Evolutionary conservation across 1,140 invertebrate species (phyloP).

Genomic region (Brachionus rubens): DNA sequence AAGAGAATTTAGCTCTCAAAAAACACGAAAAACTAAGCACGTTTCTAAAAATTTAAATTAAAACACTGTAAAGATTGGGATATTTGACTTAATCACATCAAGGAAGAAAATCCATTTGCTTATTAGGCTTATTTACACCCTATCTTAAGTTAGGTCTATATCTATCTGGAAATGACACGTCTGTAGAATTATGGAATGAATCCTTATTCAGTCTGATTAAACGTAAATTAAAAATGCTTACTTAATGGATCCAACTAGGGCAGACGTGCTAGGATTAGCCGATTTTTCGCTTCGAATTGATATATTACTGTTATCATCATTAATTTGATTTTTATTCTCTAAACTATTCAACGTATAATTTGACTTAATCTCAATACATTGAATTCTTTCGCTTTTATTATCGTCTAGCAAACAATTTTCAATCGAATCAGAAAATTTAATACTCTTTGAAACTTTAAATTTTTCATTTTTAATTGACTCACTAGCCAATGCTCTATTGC

Average conservation of each 20-base stretch:
- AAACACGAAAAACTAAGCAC: too few species aligned
- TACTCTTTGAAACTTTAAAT: constrained; percentile 6
- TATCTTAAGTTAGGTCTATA: too few species aligned
- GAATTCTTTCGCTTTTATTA: not conserved
- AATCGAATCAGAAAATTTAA: constrained; percentile 21
- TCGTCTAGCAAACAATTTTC: not conserved
- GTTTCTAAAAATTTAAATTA: too few species aligned
- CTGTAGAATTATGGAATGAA: too few species aligned
- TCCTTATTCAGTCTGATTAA: too few species aligned
- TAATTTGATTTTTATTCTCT: not conserved
- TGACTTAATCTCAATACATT: constrained; percentile 33
- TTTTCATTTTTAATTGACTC: not conserved
- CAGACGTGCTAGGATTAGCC: not conserved
- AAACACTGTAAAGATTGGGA: too few species aligned
- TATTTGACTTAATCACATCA: too few species aligned
- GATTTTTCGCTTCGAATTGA: constrained; percentile 36
- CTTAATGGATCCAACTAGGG: constrained; percentile 13
- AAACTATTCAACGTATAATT: constrained; percentile 34
- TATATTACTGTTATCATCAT: constrained; percentile 14
- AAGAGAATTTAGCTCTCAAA: too few species aligned
- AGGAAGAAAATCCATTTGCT: too few species aligned
- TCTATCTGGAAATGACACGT: too few species aligned
- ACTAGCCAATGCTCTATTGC: not conserved
- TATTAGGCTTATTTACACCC: too few species aligned
- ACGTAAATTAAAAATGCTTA: constrained; percentile 15